A percentile compares a stretch with the other conserved stretches of the same genome.
Evolutionary conservation across 2,888 invertebrate species (phyloP).

Genomic region (Melangyna quadrimaculata): DNA sequence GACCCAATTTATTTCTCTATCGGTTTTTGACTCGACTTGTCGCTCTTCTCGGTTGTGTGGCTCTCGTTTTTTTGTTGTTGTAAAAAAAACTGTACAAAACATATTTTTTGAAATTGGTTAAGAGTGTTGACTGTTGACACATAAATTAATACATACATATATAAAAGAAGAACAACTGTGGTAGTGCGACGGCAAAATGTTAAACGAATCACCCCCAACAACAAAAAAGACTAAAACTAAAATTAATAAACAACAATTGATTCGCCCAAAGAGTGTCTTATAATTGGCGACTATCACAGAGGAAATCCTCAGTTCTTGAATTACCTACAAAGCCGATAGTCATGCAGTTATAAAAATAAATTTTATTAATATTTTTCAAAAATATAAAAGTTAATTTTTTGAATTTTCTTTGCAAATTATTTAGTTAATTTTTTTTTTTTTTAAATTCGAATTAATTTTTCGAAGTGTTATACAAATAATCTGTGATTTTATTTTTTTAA

Average conservation of each 20-base stretch:
- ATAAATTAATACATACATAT: neutral
- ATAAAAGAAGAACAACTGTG: conserved; percentile 9
- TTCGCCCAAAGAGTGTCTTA: conserved; percentile 58
- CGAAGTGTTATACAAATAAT: conserved; percentile 3
- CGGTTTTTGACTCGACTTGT: conserved; percentile 61
- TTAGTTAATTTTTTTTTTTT: neutral
- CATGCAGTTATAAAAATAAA: conserved; percentile 43
- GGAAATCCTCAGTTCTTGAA: conserved; percentile 19
- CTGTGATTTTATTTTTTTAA: conserved; percentile 45
- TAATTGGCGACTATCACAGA: conserved; percentile 45
- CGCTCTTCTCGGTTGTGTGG: conserved; percentile 15
- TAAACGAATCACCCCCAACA: conserved; percentile 47
- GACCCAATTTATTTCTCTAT: conserved; percentile 62
- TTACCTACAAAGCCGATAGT: conserved; percentile 32
- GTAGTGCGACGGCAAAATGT: conserved; percentile 52
- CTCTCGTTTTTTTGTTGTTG: conserved; percentile 24
- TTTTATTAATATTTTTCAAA: conserved; percentile 8
- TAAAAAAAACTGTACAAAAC: conserved; percentile 62
- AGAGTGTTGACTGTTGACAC: conserved; percentile 5
- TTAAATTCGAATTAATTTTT: conserved; percentile 22
- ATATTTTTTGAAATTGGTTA: conserved; percentile 39
- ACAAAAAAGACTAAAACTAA: conserved; percentile 58
- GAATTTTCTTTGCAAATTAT: conserved; percentile 4
- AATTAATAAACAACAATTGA: conserved; percentile 67
- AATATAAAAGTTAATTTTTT: conserved; percentile 24